Evolutionary conservation across 2,888 invertebrate species (phyloP).

Genomic region (Rhagonycha lutea): DNA sequence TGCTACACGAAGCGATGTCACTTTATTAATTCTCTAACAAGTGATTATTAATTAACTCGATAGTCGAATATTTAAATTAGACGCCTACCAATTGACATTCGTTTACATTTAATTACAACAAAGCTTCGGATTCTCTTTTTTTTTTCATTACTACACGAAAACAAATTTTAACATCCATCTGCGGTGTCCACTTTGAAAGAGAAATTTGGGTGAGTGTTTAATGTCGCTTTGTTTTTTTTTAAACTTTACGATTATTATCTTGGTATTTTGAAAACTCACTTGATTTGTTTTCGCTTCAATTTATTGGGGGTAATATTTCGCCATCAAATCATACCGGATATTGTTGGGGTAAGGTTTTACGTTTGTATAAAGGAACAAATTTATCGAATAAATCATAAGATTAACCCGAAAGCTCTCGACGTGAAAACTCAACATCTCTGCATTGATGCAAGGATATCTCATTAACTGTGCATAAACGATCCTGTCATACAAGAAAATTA

Average conservation of each 20-base stretch:
- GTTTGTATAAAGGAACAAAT: neutral
- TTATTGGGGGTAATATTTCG: neutral
- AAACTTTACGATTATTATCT: neutral
- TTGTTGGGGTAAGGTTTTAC: neutral
- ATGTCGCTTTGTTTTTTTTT: neutral
- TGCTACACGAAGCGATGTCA: neutral
- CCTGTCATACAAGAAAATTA: neutral
- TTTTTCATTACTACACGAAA: neutral
- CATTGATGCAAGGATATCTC: neutral
- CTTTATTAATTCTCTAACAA: neutral
- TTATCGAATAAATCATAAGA: neutral
- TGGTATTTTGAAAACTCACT: neutral
- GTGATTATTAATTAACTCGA: neutral
- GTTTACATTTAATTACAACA: neutral
- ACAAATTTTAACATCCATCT: neutral
- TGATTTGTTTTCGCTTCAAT: neutral
- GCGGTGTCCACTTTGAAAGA: neutral
- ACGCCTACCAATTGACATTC: neutral
- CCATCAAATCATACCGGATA: neutral
- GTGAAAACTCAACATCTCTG: neutral
- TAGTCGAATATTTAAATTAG: neutral
- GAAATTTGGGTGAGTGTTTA: neutral
- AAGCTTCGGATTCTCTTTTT: too few species aligned
- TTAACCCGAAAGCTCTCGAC: neutral
- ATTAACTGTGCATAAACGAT: neutral